These are phyloP conservation scores for Porites lutea DNA, from an alignment of 64 coral and sea anemone species.

Conservation along the genomic window DNA sequence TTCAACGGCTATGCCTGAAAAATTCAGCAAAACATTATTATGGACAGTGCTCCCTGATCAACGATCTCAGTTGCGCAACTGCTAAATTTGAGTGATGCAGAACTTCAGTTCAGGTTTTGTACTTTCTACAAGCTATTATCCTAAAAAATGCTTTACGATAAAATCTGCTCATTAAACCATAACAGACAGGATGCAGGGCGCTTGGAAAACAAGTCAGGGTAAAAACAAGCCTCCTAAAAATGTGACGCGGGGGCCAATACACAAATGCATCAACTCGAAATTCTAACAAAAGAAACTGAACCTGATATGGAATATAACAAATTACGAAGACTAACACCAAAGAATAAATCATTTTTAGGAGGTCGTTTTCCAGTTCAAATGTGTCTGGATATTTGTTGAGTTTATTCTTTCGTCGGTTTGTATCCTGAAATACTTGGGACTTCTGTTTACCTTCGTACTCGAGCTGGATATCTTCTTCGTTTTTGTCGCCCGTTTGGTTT, in stretches of 20 bases:
- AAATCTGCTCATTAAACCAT: conserved; percentile 72
- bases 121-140: conserved; percentile 25
- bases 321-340: conserved; percentile 61
- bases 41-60: too few relatives aligned
- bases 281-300: conserved; percentile 34
- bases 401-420: not conserved
- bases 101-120: too few relatives aligned
- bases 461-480: not conserved
- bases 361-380: conserved; percentile 36
- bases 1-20: too few relatives aligned
- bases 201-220: conserved; percentile 45
- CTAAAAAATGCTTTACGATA: conserved; percentile 56
- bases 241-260: conserved; percentile 10
- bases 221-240: not conserved
- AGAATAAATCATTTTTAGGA: conserved; percentile 68
- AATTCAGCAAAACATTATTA: too few relatives aligned
- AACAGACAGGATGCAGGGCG: conserved; percentile 62
- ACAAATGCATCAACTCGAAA: not conserved
- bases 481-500: not conserved
- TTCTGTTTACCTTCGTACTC: not conserved
- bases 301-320: conserved; percentile 59
- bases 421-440: not conserved
- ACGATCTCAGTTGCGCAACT: too few relatives aligned
- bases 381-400: not conserved
- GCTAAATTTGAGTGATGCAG: too few relatives aligned